Evolutionary conservation across 1,140 invertebrate genomes (phyloP), one percentile per base, ranked within the genome.

Genomic region (Helicoverpa armigera): DNA sequence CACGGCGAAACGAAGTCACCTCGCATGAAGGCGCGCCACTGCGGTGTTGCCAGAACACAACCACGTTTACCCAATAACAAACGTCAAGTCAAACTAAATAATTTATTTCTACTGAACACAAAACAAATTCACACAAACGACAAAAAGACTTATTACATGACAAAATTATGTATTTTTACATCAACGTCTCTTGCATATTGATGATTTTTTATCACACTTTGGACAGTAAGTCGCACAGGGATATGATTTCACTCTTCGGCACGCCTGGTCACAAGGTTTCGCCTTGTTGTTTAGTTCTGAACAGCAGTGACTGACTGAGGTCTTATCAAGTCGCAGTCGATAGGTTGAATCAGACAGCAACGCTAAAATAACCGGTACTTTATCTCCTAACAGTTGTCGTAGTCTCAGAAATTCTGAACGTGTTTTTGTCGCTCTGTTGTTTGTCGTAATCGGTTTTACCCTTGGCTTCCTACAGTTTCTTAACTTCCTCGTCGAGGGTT

Each of bases 11-110:
- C 86, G 31, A 77, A 88, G 81, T 87, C 86, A 82, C 87, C 86
- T 79, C 80, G 79, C 77, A 84, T 85, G 86, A 91, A 92, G 88
- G 90, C 90, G 89, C 90, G 90, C 90, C 85, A 92, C 88, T 92
- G 69, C 85, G 74, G 88, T 89, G 92, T 91, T 93, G 90, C 92
- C 91, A 92, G 79, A 79, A 10, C 54, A 73, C 63, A 10, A 74
- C 29, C 14, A 56, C 18, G 56, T 82, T 88, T 89, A 85, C 87
- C 89, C 82, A 50, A 79, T 63, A 76, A 50, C 58, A 76, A 76
- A 76, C 58, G 73, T 76, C 73, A 76, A 51, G 18, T 29, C n/a
- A 51, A 14, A 48, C 16, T 13, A 76, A 63, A 76, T 53, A 63
- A 63, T 63, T 72, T 72, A 72, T 61, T 76, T 76, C 1, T 73